Base-by-base conservation (phyloP, 1,140 invertebrate species). In the Drosophila elegans region DNA sequence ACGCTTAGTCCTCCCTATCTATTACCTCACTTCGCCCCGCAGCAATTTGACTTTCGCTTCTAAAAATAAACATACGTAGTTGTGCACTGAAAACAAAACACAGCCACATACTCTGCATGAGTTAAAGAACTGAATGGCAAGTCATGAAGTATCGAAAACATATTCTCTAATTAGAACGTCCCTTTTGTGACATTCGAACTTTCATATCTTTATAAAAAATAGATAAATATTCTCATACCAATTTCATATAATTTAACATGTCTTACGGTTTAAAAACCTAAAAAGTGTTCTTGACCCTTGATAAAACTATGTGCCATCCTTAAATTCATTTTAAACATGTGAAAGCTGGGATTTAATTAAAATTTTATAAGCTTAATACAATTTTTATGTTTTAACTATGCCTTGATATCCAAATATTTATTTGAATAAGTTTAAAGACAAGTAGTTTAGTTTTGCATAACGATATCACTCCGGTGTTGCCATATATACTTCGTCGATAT, bases 21-120 rank as follows among this genome's bases (percentile, higher is more conserved):
- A 16, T 16, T 32, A 13, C 27, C 16, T 55, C 53, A 42, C 34
- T 41, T 42, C 36, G 27, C 36, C 41, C 45, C 27, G 57, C 49
- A 74, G 74, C 69, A 63, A 60, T 60, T 63, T 42, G 41, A 57
- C 54, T 42, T 63, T 60, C 25, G 49, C 6, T 25, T 54, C 83
- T 82, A 86, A 72, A 86, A 88, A 86, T 86, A 86, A 85, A 73
- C 57, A 56, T 57, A 36, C 52, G 44, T 49, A 45, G 60, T 45
- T 25, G 32, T 45, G 41, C 59, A 68, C 64, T 44, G 38, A 0
- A n/a, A 60, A 7, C 16, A 42, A 63, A 32, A 2, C 13, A 16
- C 16, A 4, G 1, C 0, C 0, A 34, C 27, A 16, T 34, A 3
- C 5, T 13, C 27, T 6, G 29, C 29, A 32, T 32, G 38, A 39